Percentiles rank a stretch among this genome's conserved stretches.
These are phyloP conservation scores for Resseliella maxima DNA, from an alignment of 2,888 invertebrate genomes.

Conservation along the genomic window DNA sequence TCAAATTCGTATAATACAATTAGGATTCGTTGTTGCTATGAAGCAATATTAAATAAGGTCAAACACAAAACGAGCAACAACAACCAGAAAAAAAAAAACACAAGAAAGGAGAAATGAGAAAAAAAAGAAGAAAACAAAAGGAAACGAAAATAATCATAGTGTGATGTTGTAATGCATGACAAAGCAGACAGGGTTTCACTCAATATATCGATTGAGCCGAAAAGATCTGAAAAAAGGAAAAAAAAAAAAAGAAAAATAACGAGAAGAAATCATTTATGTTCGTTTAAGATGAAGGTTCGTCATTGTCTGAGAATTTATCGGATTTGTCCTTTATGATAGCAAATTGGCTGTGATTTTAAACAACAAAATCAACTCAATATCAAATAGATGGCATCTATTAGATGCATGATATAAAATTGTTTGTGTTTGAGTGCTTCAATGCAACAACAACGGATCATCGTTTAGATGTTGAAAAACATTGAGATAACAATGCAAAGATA, in stretches of 20 bases:
- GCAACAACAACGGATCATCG: not conserved
- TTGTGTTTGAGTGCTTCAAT: not conserved
- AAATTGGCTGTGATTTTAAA: not conserved
- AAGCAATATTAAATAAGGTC: constrained; percentile 19
- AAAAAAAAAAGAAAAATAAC: not conserved
- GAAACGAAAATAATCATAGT: too few species aligned
- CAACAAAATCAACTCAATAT: not conserved
- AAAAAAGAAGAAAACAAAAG: too few species aligned
- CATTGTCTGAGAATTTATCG: not conserved
- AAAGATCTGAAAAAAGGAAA: not conserved
- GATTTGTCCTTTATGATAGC: not conserved
- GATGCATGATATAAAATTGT: not conserved
- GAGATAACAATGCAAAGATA: constrained; percentile 16
- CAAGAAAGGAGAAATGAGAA: not conserved
- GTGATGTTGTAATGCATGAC: not conserved
- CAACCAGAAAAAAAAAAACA: too few species aligned
- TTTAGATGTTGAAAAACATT: not conserved
- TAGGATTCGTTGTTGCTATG: constrained; percentile 47
- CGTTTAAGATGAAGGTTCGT: not conserved
- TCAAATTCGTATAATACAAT: not conserved
- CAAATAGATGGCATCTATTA: not conserved
- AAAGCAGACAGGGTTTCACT: not conserved
- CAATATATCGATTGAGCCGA: not conserved
- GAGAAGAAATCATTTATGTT: not conserved
- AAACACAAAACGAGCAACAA: not conserved